Percentiles rank a stretch among this genome's conserved stretches.
Evolutionary conservation across 2,113 vertebrate species (phyloP).

Genomic region (Limanda limanda): DNA sequence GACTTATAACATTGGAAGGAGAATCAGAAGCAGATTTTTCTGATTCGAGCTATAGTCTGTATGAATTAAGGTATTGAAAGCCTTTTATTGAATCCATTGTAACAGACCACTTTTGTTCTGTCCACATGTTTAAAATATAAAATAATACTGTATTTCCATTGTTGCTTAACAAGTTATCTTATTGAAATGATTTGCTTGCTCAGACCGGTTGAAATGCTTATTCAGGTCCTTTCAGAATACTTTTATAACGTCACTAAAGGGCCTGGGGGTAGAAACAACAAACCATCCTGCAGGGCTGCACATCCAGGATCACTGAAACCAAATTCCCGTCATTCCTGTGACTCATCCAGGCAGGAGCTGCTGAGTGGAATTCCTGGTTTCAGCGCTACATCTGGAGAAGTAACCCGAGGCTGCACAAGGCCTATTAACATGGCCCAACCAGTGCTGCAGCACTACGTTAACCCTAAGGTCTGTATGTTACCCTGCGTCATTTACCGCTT

Average conservation of each 20-base stretch:
- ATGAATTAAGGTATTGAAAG: no score
- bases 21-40: no score
- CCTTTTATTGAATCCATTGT: not conserved
- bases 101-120: not conserved
- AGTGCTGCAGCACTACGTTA: not conserved
- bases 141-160: not conserved
- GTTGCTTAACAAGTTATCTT: not conserved
- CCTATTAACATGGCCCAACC: not conserved
- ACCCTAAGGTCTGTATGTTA: not conserved
- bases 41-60: no score
- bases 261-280: slow-evolving; percentile 21
- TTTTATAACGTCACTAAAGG: slow-evolving; percentile 40
- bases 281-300: not conserved
- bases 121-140: not conserved
- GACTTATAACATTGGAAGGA: no score
- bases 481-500: not conserved
- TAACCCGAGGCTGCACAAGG: slow-evolving; percentile 40
- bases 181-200: not conserved
- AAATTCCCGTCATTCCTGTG: slow-evolving; percentile 73
- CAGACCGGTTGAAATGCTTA: slow-evolving; percentile 38
- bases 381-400: slow-evolving; percentile 44
- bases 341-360: slow-evolving; percentile 58
- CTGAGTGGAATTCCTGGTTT: slow-evolving; percentile 71
- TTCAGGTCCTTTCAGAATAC: slow-evolving; percentile 29
- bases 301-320: slow-evolving; percentile 24